These are phyloP conservation scores for Poicephalus meyeri DNA, from an alignment of 2,113 vertebrate species.

Conservation along the genomic window DNA sequence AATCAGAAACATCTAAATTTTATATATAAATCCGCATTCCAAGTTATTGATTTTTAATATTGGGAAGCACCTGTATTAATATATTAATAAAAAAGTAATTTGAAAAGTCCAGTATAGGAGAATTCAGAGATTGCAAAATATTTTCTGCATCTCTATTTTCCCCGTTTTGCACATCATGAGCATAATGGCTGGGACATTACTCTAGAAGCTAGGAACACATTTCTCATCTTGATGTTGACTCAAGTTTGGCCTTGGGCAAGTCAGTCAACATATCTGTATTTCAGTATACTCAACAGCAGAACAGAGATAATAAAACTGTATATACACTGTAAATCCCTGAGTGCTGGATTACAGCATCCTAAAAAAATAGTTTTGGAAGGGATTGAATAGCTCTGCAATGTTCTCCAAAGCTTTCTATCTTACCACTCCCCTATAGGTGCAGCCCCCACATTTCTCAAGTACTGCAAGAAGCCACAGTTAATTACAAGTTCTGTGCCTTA, in stretches of 20 bases:
- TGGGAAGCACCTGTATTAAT: neutral
- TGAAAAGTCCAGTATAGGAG: neutral
- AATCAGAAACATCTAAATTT: neutral
- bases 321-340: neutral
- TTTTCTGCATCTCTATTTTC: neutral
- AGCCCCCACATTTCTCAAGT: neutral
- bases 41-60: neutral
- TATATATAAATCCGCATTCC: neutral
- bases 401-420: neutral
- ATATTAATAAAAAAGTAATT: neutral
- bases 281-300: neutral
- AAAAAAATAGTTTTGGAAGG: neutral
- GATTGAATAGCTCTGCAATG: neutral
- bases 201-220: neutral
- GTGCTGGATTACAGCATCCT: neutral
- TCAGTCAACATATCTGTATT: neutral
- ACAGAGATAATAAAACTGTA: neutral
- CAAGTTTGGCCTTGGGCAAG: neutral
- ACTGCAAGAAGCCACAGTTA: neutral
- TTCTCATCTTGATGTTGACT: neutral
- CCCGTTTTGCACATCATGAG: neutral
- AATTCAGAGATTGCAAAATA: neutral
- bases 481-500: neutral
- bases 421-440: neutral
- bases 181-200: neutral